A percentile compares a stretch with the other conserved stretches of the same genome.
Conservation (phyloP, 2,888 invertebrate species). For the Phrixothrix hirtus region DNA sequence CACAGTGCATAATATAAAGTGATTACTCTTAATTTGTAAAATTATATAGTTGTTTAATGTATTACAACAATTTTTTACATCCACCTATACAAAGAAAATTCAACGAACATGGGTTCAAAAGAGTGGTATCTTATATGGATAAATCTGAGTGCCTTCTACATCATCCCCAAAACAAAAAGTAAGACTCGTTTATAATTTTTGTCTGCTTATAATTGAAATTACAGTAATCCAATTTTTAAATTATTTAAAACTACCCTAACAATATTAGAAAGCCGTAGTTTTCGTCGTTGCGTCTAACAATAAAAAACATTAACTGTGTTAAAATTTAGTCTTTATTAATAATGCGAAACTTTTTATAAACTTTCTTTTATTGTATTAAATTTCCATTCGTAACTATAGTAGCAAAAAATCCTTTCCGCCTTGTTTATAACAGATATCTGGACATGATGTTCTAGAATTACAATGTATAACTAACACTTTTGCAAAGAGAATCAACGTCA, state of each 20-base stretch:
- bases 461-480: too few relatives aligned
- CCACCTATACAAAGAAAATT: slow-evolving; percentile 50
- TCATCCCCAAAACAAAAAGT: slow-evolving; percentile 14
- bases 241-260: not conserved
- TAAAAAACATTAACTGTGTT: too few relatives aligned
- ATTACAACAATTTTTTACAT: slow-evolving; percentile 53
- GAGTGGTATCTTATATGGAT: slow-evolving; percentile 50
- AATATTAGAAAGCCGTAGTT: not conserved
- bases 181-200: slow-evolving; percentile 3
- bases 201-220: too few relatives aligned
- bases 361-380: too few relatives aligned
- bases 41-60: slow-evolving; percentile 42
- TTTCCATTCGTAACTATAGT: too few relatives aligned
- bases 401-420: too few relatives aligned
- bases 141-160: slow-evolving; percentile 48
- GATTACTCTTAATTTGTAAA: not conserved
- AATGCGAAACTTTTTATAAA: too few relatives aligned
- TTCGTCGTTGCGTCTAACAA: not conserved
- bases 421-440: too few relatives aligned
- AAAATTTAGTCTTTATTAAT: too few relatives aligned
- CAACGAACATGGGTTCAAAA: slow-evolving; percentile 45
- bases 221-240: too few relatives aligned
- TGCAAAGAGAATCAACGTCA: too few relatives aligned
- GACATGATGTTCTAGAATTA: too few relatives aligned
- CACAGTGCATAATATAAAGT: not conserved